phyloP scores from a whole-genome alignment of 2,113 vertebrate species.

The Okapia johnstoni region DNA sequence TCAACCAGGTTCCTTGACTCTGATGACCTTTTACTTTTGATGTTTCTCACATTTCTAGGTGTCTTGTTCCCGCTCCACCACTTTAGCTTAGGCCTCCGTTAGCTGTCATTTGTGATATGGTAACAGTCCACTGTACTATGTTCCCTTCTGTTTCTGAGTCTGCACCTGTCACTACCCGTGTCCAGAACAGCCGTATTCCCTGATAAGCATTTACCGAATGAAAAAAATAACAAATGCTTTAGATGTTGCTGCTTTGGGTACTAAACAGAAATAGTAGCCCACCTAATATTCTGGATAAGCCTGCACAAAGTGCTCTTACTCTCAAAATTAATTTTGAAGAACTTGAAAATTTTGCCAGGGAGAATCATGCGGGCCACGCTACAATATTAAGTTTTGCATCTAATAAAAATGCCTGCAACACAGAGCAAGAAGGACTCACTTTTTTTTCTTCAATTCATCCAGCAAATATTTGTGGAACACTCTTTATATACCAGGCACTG shows the following conservation, averaged over 20 bases:
- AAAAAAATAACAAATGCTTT: constrained; percentile 52
- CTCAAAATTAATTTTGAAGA: constrained; percentile 70
- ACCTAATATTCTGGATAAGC: constrained; percentile 49
- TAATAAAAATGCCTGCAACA: constrained; percentile 47
- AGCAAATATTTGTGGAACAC: constrained; percentile 32
- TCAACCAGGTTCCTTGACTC: neutral
- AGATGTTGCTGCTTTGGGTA: constrained; percentile 51
- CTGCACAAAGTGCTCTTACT: constrained; percentile 42
- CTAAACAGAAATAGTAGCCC: constrained; percentile 54
- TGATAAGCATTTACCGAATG: constrained; percentile 39
- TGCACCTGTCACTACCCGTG: neutral
- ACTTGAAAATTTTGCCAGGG: constrained; percentile 62
- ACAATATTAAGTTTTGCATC: constrained; percentile 57
- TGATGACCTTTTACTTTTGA: neutral
- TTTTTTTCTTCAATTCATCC: constrained; percentile 30
- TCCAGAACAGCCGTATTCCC: constrained; percentile 41
- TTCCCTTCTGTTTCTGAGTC: constrained; percentile 8
- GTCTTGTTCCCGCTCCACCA: neutral
- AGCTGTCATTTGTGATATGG: neutral
- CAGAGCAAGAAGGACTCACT: neutral
- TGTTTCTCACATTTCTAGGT: neutral
- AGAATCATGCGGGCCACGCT: constrained; percentile 44
- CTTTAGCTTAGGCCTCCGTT: neutral
- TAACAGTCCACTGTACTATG: neutral
- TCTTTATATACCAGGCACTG: neutral